These are phyloP conservation scores for Ambastaia sidthimunki DNA, from an alignment of 2,797 vertebrate genomes.

Conservation along the genomic window DNA sequence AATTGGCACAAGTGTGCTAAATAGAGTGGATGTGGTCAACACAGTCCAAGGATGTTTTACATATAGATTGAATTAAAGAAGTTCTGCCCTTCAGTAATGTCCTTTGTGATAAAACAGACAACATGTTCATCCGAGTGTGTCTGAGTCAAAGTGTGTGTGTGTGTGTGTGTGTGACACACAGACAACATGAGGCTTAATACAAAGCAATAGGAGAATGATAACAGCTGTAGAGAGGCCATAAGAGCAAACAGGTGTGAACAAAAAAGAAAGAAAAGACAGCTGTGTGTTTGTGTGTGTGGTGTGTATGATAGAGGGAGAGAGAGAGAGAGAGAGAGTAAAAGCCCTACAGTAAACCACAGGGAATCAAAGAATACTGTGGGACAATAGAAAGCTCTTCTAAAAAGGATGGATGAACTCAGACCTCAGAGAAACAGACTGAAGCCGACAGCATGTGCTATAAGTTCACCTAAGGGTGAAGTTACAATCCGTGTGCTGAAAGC, in stretches of 20 bases:
- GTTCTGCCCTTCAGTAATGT: slow-evolving; percentile 72
- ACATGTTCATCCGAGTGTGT: slow-evolving; percentile 41
- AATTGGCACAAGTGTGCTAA: slow-evolving; percentile 6
- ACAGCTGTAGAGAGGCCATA: slow-evolving; percentile 40
- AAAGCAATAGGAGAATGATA: slow-evolving; percentile 39
- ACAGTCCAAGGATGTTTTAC: slow-evolving; percentile 70
- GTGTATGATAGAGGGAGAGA: slow-evolving; percentile 13
- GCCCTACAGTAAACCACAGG: neutral
- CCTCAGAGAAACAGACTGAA: slow-evolving; percentile 9
- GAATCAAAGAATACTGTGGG: too few relatives aligned
- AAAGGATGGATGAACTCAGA: slow-evolving; percentile 6
- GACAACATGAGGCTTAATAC: slow-evolving; percentile 52
- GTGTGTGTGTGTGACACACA: slow-evolving; percentile 60
- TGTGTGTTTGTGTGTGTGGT: slow-evolving; percentile 27
- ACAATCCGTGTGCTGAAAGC: neutral
- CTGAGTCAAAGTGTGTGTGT: slow-evolving; percentile 4
- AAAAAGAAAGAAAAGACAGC: slow-evolving; percentile 17
- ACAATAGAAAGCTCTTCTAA: slow-evolving; percentile 17
- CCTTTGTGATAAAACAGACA: slow-evolving; percentile 71
- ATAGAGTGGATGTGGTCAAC: slow-evolving; percentile 27
- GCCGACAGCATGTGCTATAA: neutral
- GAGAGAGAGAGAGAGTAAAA: neutral
- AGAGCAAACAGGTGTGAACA: slow-evolving; percentile 51
- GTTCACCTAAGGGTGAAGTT: too few relatives aligned
- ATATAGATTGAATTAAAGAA: slow-evolving; percentile 78